Evolutionary conservation across 2,797 vertebrate genomes (phyloP), one percentile per base, ranked within the genome.

Genomic region (Phoebastria nigripes): DNA sequence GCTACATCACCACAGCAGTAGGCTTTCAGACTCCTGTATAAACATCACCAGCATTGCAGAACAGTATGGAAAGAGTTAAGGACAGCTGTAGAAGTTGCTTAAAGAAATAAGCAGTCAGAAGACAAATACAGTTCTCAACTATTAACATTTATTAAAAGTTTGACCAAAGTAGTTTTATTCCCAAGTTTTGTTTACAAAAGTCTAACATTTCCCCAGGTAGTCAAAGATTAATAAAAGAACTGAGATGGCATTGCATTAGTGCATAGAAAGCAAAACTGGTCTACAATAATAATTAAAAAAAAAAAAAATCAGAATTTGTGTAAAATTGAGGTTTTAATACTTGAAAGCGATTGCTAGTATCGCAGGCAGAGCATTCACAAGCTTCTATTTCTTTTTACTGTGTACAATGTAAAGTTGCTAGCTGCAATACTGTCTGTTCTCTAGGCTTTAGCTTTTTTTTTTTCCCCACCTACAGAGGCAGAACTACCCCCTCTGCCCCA

Each of bases 131-230:
- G 44, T 92, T 96, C 96, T 96, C 72, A 94, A 61, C 95, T 96
- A 88, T 84, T 41, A 88, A 80, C 47, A 41, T 97, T 97, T 97
- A 97, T 97, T 97, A 91, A 26, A 90, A 91, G 77, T 74, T 91
- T 80, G 88, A 94, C 69, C 6, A 2, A 96, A 89, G 85, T 46
- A 91, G 63, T 44, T 90, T 82, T 78, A 81, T 62, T 94, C 65
- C 62, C 89, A 89, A 79, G 62, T 82, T 94, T 72, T 78, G 74
- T 92, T 97, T 97, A 96, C 94, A 97, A 94, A 97, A 95, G 81
- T 88, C 89, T 86, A 89, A 88, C 80, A 62, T 73, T 79, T 67
- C 89, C 84, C 71, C 84, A 73, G 26, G 54, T 86, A 80, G 78
- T 82, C 62, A 79, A 72, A 92, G 71, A 52, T 94, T 94, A 93